phyloP scores from a whole-genome alignment of 2,113 vertebrate species.

The Tyto alba region DNA sequence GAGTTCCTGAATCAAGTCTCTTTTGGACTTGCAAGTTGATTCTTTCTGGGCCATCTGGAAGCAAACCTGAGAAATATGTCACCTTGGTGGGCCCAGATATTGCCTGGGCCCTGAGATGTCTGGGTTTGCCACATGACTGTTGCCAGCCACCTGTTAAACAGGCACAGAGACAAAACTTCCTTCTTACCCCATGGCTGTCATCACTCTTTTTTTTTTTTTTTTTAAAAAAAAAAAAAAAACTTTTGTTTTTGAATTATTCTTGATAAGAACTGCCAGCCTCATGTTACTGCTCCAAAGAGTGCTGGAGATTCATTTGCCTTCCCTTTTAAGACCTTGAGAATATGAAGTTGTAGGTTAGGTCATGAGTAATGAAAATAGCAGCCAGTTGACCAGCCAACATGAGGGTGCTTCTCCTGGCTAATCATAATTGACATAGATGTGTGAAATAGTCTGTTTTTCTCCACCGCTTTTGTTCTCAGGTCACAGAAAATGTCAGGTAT shows the following conservation, averaged over 20 bases:
- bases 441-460: not conserved
- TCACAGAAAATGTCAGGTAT: not conserved
- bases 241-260: not conserved
- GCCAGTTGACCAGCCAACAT: not conserved
- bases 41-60: constrained; percentile 26
- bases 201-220: not conserved
- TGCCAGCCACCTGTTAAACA: constrained; percentile 3
- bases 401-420: not conserved
- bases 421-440: not conserved
- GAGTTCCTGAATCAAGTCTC: not conserved
- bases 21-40: not conserved
- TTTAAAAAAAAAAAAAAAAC: no score
- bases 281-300: not conserved
- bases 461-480: not conserved
- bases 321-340: not conserved
- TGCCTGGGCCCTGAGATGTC: not conserved
- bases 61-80: not conserved
- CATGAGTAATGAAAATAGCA: not conserved
- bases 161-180: not conserved
- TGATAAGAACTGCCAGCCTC: not conserved
- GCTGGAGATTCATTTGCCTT: not conserved
- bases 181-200: not conserved
- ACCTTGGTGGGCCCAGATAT: not conserved
- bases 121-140: not conserved
- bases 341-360: not conserved